Conservation (phyloP, 2,888 invertebrate species). For the Eristalis tenax region DNA sequence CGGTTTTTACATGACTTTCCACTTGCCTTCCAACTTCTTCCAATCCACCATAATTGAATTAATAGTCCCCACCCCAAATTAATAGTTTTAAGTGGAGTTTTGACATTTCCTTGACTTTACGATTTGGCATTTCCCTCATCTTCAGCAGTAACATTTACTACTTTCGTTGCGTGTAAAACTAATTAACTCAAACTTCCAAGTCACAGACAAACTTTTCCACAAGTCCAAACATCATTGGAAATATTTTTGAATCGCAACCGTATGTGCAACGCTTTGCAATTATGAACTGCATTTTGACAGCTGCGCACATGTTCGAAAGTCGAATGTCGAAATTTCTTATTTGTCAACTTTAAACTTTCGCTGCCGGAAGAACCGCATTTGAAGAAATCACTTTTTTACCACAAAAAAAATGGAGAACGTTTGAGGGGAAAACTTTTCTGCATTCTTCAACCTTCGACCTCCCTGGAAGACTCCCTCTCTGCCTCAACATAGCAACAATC, state of each 20-base stretch:
- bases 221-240: background rate
- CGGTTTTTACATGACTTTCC: too few relatives aligned
- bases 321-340: background rate
- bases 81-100: too few relatives aligned
- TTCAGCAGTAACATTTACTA: background rate
- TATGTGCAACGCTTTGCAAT: background rate
- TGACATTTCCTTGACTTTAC: too few relatives aligned
- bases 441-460: slow-evolving; percentile 14
- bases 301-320: background rate
- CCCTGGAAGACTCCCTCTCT: background rate
- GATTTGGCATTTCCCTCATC: too few relatives aligned
- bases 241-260: background rate
- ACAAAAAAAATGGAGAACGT: background rate
- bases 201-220: background rate
- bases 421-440: slow-evolving; percentile 30
- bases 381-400: slow-evolving; percentile 10
- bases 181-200: background rate
- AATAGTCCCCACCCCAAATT: too few relatives aligned
- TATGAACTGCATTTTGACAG: background rate
- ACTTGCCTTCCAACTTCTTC: too few relatives aligned
- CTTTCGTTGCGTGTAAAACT: background rate
- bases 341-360: background rate
- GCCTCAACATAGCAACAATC: background rate
- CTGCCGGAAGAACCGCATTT: slow-evolving; percentile 8
- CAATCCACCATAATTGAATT: too few relatives aligned